Evolutionary conservation across 2,888 invertebrate genomes (phyloP).

Genomic region (Lottia scabra): DNA sequence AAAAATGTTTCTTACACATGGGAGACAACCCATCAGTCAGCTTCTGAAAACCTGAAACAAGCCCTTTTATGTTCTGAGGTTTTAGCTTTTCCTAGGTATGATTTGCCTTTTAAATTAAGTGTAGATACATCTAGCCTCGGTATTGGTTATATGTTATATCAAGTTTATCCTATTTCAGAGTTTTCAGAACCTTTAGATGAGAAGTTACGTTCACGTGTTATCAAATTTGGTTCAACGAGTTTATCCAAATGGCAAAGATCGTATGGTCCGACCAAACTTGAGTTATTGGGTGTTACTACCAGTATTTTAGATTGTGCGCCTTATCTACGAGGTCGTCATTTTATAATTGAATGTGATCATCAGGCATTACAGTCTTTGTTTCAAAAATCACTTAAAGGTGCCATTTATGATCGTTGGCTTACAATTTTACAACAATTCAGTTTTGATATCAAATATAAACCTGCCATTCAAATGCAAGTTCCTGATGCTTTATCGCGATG

Average conservation of each 20-base stretch:
- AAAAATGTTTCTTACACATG: conserved; percentile 15
- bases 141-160: conserved; percentile 13
- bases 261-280: conserved; percentile 22
- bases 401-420: conserved; percentile 19
- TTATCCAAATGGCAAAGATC: conserved; percentile 3
- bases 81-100: conserved; percentile 22
- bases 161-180: conserved; percentile 11
- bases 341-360: conserved; percentile 20
- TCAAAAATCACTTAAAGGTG: conserved; percentile 18
- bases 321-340: conserved; percentile 16
- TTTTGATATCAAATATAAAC: conserved; percentile 10
- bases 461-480: conserved; percentile 3
- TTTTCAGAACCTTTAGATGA: not conserved
- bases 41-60: conserved; percentile 10
- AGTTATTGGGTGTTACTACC: conserved; percentile 13
- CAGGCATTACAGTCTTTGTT: conserved; percentile 16
- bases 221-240: conserved; percentile 1
- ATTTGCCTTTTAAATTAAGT: conserved; percentile 17
- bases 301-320: conserved; percentile 21
- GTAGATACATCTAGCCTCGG: conserved; percentile 17
- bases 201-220: not conserved
- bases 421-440: not conserved
- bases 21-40: conserved; percentile 8
- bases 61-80: conserved; percentile 13
- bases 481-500: conserved; percentile 3